Conservation (phyloP, 2,888 invertebrate species). For the Trypoxylon attenuatum region DNA sequence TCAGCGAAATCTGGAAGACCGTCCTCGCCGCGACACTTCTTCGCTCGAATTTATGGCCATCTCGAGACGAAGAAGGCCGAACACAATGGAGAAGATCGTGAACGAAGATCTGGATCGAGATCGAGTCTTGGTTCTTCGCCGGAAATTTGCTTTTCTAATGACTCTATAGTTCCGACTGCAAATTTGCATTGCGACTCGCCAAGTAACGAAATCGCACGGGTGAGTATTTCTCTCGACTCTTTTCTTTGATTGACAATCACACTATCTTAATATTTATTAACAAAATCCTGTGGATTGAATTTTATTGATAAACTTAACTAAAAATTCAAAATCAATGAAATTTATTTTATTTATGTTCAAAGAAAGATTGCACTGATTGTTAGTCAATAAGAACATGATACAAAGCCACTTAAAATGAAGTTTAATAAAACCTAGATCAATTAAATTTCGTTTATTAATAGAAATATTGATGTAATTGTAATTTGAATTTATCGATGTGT, state of each 20-base stretch:
- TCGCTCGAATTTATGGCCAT: constrained; percentile 87
- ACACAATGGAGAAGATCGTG: constrained; percentile 46
- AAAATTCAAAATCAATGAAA: no score
- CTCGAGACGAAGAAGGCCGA: constrained; percentile 76
- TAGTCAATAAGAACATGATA: no score
- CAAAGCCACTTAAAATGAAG: no score
- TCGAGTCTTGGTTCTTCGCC: constrained; percentile 30
- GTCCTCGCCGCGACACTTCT: constrained; percentile 87
- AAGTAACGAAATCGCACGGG: constrained; percentile 18
- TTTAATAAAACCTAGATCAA: no score
- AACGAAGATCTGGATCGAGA: constrained; percentile 5
- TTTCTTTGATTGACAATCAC: no score
- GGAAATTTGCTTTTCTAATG: constrained; percentile 30
- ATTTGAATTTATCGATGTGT: neutral
- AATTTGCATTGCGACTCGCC: constrained; percentile 6
- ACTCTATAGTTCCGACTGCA: neutral
- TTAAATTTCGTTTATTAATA: no score
- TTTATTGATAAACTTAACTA: no score
- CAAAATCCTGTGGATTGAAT: no score
- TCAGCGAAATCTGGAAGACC: constrained; percentile 74
- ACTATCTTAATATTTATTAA: no score
- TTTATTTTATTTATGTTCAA: neutral
- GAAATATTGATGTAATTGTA: no score
- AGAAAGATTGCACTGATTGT: no score
- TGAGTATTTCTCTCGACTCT: constrained; percentile 11